Percentiles rank a stretch among this genome's conserved stretches.
Evolutionary conservation across 1,140 invertebrate species (phyloP).

Genomic region (Scaptomyza graminum): DNA sequence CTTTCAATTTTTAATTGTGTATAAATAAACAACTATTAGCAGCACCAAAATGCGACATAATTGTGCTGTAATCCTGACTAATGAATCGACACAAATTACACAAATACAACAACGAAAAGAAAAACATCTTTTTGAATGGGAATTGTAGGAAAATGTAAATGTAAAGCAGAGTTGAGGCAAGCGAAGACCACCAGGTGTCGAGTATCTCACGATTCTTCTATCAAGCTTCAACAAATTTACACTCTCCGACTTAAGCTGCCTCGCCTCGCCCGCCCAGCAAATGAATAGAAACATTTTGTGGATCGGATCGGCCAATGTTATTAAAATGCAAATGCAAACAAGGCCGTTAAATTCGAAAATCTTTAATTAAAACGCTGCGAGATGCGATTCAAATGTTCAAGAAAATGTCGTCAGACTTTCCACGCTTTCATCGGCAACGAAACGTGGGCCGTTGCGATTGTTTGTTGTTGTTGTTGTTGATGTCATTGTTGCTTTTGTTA

Average conservation of each 20-base stretch:
- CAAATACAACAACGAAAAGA: conserved; percentile 27
- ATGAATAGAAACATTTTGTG: conserved; percentile 79
- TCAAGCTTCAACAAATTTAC: conserved; percentile 8
- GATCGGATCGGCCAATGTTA: conserved; percentile 34
- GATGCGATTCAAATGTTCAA: conserved; percentile 39
- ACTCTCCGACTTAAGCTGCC: background rate
- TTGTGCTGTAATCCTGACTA: conserved; percentile 79
- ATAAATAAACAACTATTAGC: conserved; percentile 80
- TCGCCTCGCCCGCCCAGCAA: conserved; percentile 27
- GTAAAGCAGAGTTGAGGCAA: conserved; percentile 24
- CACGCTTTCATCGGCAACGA: conserved; percentile 49
- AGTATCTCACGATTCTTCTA: conserved; percentile 33
- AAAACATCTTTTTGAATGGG: conserved; percentile 37
- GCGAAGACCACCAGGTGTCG: conserved; percentile 44
- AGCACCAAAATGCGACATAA: conserved; percentile 75
- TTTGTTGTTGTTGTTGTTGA: conserved; percentile 24
- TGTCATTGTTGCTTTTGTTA: conserved; percentile 29
- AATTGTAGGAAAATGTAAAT: conserved; percentile 49
- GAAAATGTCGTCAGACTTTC: conserved; percentile 49
- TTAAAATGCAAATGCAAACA: conserved; percentile 79
- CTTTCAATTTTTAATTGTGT: conserved; percentile 75
- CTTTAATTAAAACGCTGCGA: conserved; percentile 78
- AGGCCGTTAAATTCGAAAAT: conserved; percentile 79
- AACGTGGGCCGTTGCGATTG: conserved; percentile 42
- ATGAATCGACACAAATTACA: conserved; percentile 70